Conservation (phyloP, 2,113 vertebrate species). For the Trachemys scripta region DNA sequence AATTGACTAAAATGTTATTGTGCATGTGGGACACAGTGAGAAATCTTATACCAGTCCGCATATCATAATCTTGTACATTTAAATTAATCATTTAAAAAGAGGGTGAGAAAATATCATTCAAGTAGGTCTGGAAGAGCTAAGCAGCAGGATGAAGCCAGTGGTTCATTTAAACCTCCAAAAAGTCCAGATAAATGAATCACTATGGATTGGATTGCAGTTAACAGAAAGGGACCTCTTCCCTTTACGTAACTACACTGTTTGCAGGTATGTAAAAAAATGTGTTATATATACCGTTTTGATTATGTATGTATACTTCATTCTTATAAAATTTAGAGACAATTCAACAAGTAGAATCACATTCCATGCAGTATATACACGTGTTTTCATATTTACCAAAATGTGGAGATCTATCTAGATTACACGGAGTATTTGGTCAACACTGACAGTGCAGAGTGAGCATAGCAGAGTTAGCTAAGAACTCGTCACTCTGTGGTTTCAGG, state of each 20-base stretch:
- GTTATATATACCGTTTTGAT: background rate
- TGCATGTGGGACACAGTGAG: background rate
- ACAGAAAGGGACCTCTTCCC: background rate
- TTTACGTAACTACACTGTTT: background rate
- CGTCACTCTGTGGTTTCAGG: background rate
- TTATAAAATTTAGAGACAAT: conserved; percentile 22
- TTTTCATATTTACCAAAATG: conserved; percentile 6
- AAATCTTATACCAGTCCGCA: background rate
- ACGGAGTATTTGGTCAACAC: background rate
- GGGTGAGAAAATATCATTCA: background rate
- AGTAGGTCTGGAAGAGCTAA: background rate
- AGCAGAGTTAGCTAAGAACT: conserved; percentile 1
- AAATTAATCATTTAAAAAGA: background rate
- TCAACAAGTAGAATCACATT: background rate
- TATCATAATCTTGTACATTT: background rate
- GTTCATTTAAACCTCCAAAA: conserved; percentile 20
- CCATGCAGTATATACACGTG: background rate
- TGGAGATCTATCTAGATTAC: background rate
- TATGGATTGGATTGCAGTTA: background rate
- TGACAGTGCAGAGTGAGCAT: background rate
- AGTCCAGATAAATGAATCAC: background rate
- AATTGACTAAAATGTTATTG: background rate
- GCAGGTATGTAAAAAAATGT: background rate
- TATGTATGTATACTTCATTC: conserved; percentile 1
- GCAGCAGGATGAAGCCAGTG: background rate